Base-by-base conservation (phyloP, 2,113 vertebrate genomes). In the Microcebus murinus region DNA sequence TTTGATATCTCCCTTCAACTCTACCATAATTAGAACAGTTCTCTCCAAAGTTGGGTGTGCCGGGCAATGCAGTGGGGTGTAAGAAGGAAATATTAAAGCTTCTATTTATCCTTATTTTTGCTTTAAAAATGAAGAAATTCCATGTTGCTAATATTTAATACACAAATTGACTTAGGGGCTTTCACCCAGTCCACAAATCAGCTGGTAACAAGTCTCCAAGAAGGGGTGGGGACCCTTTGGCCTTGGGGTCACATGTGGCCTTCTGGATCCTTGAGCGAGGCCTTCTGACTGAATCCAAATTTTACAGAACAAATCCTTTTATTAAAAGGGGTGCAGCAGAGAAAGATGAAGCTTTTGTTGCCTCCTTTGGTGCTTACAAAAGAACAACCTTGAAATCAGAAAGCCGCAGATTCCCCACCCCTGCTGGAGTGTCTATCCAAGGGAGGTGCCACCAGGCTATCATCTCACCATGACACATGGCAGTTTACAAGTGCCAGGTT, bases 71-170 rank as follows among this genome's bases (percentile, higher is more conserved):
- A 83, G 25, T 11, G 18, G 8, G 8, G 23, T 18, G 2, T 27
- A 42, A 63, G 39, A 82, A 83, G 80, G 9, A 50, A 94, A 83
- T 63, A 93, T 1, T 55, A 48, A 81, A 81, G 86, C 4, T 61
- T 80, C 27, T 73, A 3, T 11, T 76, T 65, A 61, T n/a, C 31
- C 20, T 85, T 91, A 94, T 42, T 59, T 91, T 91, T 63, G 84
- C 70, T 63, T 57, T 59, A 94, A 95, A 91, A 91, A 73, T 48
- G 39, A 86, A 96, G n/a, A 93, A 93, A 84, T 84, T 82, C 29
- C 15, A 6, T 36, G 68, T 87, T 80, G 59, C 13, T 92, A 52
- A 70, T 76, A 80, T 42, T 70, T 70, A 90, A 42, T 36, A 85
- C 18, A 55, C 4, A 79, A 65, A 74, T 34, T 82, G 18, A 59